Evolutionary conservation across 2,888 invertebrate genomes (phyloP).

Genomic region (Celastrina argiolus): DNA sequence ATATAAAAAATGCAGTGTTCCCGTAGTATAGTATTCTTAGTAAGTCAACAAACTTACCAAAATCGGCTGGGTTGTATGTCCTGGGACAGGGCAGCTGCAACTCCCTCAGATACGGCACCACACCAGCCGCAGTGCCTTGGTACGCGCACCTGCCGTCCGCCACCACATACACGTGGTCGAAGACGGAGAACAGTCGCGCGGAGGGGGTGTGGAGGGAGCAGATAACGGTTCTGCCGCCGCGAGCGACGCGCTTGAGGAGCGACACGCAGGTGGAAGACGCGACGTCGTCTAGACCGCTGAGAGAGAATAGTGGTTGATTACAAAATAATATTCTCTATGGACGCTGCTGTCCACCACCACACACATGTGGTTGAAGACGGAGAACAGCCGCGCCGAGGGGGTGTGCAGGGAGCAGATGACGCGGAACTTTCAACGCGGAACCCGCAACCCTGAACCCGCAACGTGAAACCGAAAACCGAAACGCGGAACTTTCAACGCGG

Average conservation of each 20-base stretch:
- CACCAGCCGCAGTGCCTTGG: conserved; percentile 86
- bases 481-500: too few species aligned
- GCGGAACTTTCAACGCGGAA: too few species aligned
- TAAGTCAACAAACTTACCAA: conserved; percentile 78
- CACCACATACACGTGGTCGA: conserved; percentile 94
- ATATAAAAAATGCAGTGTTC: too few species aligned
- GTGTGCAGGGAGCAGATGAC: conserved; percentile 97
- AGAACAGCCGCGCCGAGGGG: conserved; percentile 95
- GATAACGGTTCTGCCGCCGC: conserved; percentile 92
- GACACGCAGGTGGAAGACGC: conserved; percentile 93
- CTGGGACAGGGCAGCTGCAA: conserved; percentile 91
- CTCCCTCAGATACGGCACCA: conserved; percentile 88
- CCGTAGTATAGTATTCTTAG: too few species aligned
- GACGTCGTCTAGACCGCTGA: conserved; percentile 94
- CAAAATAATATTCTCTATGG: too few species aligned
- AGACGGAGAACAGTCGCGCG: conserved; percentile 92
- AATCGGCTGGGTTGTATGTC: conserved; percentile 97
- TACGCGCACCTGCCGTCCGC: conserved; percentile 94
- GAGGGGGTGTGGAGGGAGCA: conserved; percentile 98
- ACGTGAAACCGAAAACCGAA: too few species aligned
- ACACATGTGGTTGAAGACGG: conserved; percentile 94
- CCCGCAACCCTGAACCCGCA: too few species aligned
- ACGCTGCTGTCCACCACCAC: conserved; percentile 92
- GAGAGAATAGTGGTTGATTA: too few species aligned
- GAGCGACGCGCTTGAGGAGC: conserved; percentile 89